phyloP scores from a whole-genome alignment of 2,888 invertebrate genomes.

The Heliconius erato region DNA sequence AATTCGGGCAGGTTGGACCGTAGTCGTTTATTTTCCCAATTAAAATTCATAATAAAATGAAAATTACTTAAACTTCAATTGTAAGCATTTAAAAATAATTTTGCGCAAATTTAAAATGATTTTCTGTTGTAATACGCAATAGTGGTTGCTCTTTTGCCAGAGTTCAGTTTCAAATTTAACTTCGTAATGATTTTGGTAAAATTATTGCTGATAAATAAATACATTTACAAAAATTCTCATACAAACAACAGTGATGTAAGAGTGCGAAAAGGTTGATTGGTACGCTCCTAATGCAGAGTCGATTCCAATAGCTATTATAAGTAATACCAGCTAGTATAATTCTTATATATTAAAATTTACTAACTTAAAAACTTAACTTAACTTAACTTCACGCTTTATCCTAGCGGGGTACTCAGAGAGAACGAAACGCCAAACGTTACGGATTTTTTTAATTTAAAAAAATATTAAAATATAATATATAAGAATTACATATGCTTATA shows the following conservation, averaged over 20 bases:
- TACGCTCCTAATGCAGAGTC: not conserved
- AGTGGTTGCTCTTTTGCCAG: not conserved
- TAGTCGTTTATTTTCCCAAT: conserved; percentile 21
- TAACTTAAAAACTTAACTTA: too few relatives aligned
- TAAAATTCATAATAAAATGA: conserved; percentile 21
- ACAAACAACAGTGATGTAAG: not conserved
- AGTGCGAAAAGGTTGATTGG: not conserved
- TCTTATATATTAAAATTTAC: too few relatives aligned
- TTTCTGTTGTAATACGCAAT: not conserved
- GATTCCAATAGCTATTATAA: too few relatives aligned
- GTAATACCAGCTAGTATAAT: too few relatives aligned
- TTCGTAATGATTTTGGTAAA: not conserved
- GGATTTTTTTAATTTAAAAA: too few relatives aligned
- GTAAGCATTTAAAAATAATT: conserved; percentile 15
- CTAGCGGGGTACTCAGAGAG: too few relatives aligned
- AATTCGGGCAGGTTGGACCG: not conserved
- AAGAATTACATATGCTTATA: too few relatives aligned
- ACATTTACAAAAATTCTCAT: too few relatives aligned
- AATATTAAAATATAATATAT: too few relatives aligned
- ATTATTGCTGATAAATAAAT: not conserved
- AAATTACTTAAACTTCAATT: conserved; percentile 24
- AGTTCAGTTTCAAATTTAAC: not conserved
- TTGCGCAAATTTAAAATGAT: not conserved
- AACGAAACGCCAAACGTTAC: too few relatives aligned
- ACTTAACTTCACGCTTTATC: too few relatives aligned